phyloP scores from a whole-genome alignment of 2,888 invertebrate genomes.

The Elysia crispata region DNA sequence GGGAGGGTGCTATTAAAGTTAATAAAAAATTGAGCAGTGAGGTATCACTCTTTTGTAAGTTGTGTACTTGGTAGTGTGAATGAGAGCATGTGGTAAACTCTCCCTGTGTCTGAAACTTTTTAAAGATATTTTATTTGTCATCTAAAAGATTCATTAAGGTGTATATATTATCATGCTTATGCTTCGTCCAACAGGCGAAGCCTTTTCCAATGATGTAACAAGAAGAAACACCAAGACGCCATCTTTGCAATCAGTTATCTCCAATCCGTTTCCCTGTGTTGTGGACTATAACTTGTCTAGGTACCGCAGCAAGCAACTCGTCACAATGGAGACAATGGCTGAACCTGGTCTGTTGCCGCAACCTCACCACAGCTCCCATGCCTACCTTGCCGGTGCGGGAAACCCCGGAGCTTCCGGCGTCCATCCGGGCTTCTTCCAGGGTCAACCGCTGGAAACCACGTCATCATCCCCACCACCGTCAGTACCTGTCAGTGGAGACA shows the following conservation, averaged over 20 bases:
- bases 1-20: too few relatives aligned
- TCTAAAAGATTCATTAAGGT: too few relatives aligned
- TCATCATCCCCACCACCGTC: neutral
- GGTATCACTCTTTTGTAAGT: too few relatives aligned
- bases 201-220: neutral
- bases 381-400: neutral
- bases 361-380: constrained; percentile 5
- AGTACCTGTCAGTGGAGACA: neutral
- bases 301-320: neutral
- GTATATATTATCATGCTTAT: neutral
- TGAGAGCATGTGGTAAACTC: too few relatives aligned
- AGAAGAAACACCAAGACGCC: neutral
- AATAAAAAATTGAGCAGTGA: too few relatives aligned
- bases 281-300: neutral
- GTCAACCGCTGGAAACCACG: neutral
- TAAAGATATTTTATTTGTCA: too few relatives aligned
- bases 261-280: neutral
- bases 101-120: too few relatives aligned
- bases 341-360: constrained; percentile 11
- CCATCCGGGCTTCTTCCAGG: constrained; percentile 2
- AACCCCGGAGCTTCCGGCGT: neutral
- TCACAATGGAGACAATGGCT: constrained; percentile 12
- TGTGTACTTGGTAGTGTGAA: too few relatives aligned
- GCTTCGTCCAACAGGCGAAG: neutral
- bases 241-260: neutral